Conservation (phyloP, 2,888 invertebrate species). For the Andrena bicolor region DNA sequence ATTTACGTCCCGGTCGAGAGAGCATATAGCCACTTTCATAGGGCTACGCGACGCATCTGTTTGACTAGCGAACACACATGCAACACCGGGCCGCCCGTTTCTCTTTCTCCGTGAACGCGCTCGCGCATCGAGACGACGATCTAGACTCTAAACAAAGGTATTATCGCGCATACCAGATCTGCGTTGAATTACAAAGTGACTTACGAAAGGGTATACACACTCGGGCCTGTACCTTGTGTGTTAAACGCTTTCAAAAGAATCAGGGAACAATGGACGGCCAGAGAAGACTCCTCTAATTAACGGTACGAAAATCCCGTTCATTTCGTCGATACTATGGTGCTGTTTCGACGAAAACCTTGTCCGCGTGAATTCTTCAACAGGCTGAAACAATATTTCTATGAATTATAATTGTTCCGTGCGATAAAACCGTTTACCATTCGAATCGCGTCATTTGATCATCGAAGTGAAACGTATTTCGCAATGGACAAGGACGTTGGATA, state of each 20-base stretch:
- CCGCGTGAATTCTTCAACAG: not conserved
- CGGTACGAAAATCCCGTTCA: slow-evolving; percentile 46
- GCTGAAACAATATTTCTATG: not conserved
- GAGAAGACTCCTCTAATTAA: slow-evolving; percentile 41
- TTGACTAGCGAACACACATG: slow-evolving; percentile 42
- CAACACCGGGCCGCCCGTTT: slow-evolving; percentile 30
- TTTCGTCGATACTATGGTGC: not conserved
- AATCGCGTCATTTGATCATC: slow-evolving; percentile 29
- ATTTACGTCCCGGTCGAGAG: slow-evolving; percentile 60
- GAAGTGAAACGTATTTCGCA: slow-evolving; percentile 16
- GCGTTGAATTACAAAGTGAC: slow-evolving; percentile 61
- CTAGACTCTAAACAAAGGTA: slow-evolving; percentile 57
- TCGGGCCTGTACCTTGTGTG: slow-evolving; percentile 8
- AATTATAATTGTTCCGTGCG: not conserved
- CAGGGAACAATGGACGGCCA: slow-evolving; percentile 43
- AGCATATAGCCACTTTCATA: slow-evolving; percentile 53
- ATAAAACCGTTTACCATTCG: not conserved
- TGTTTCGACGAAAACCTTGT: not conserved
- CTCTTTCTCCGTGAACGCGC: slow-evolving; percentile 33
- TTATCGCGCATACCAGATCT: slow-evolving; percentile 61
- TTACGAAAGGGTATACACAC: slow-evolving; percentile 58
- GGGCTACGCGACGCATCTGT: slow-evolving; percentile 55
- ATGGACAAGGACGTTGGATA: slow-evolving; percentile 19
- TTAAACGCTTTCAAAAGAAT: slow-evolving; percentile 51
- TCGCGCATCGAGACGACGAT: slow-evolving; percentile 48